Base-by-base conservation (phyloP, 2,113 vertebrate genomes). In the Nettapus auritus region DNA sequence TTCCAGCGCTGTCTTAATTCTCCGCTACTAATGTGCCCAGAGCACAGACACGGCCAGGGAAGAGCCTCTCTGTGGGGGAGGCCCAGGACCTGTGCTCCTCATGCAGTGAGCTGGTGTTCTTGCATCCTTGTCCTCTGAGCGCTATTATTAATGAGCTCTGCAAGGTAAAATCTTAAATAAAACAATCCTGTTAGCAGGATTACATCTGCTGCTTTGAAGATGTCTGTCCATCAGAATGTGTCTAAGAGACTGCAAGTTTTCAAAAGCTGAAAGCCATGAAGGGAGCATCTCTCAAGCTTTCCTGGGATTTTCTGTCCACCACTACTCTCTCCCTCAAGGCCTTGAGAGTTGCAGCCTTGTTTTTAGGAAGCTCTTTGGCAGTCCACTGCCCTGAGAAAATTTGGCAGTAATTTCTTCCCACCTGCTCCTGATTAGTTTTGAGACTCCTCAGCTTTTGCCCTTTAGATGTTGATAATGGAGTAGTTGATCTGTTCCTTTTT, bases 401-500 rank as follows among this genome's bases (percentile, higher is more conserved):
- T 42, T 44, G 69, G 33, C 34, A 53, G 33, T 60, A 40, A 28
- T 94, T 93, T 94, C 62, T 82, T 79, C 48, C 53, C 23, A 28
- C 31, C 31, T 11, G 21, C 23, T 69, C 16, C 29, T 69, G 12
- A 18, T 66, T 93, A 86, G n/a, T 29, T 68, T 68, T 75, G 67
- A 76, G 66, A 33, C 38, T 11, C 15, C 62, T 87, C 20, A 34
- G 53, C 20, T 71, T 91, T 80, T 94, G 67, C 88, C 42, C 28
- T 21, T 76, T 68, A 57, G 34, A 11, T 69, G 15, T 31, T 86
- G 62, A 15, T 73, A 64, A 73, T 59, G 20, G 86, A 52, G 29
- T 34, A 23, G 70, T 44, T 82, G 29, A 66, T 82, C 44, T 82
- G 26, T 82, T 94, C 18, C 44, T 86, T 77, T 95, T 84, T 90